Evolutionary conservation across 2,888 invertebrate species (phyloP).

Genomic region (Dryococelus australis): DNA sequence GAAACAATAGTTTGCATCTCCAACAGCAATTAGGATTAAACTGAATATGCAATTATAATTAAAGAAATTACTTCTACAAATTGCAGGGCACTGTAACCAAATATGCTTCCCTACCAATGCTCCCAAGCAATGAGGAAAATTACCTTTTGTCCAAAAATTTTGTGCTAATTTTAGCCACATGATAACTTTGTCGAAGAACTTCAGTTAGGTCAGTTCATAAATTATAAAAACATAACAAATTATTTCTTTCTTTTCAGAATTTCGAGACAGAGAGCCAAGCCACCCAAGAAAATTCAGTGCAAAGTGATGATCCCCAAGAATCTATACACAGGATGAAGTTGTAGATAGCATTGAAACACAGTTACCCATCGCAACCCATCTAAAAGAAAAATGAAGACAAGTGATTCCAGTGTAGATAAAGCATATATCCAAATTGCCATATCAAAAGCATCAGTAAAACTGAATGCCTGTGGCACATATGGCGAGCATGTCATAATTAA

Average conservation of each 20-base stretch:
- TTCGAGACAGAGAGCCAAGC: neutral
- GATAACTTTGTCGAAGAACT: too few relatives aligned
- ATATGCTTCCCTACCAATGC: slow-evolving; percentile 55
- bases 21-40: slow-evolving; percentile 50
- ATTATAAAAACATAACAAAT: too few relatives aligned
- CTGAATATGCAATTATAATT: slow-evolving; percentile 52
- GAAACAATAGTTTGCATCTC: slow-evolving; percentile 56
- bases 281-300: neutral
- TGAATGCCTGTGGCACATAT: too few relatives aligned
- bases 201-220: too few relatives aligned
- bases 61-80: slow-evolving; percentile 50
- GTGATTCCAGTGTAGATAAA: neutral
- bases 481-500: neutral
- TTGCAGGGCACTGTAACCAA: slow-evolving; percentile 50
- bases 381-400: neutral
- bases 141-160: slow-evolving; percentile 50
- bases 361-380: neutral
- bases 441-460: neutral
- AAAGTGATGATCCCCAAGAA: neutral
- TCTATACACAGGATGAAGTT: neutral
- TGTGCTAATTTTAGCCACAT: slow-evolving; percentile 49
- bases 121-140: slow-evolving; percentile 53
- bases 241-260: neutral
- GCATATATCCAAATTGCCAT: neutral
- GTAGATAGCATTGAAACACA: neutral